A percentile compares a stretch with the other conserved stretches of the same genome.
Conservation (phyloP, 2,797 vertebrate species). For the Lacerta agilis region DNA sequence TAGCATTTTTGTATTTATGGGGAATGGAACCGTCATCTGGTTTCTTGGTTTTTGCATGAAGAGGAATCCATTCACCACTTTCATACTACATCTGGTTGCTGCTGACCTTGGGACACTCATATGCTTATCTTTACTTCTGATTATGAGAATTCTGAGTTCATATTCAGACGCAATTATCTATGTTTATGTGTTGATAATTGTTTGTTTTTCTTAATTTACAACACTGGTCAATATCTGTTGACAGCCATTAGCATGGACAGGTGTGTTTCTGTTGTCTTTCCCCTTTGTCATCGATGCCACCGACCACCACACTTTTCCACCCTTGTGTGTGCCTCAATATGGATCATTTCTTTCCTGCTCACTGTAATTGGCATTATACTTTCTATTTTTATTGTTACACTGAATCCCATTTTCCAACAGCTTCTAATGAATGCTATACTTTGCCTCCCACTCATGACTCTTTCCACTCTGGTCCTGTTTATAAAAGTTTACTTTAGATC, state of each 20-base stretch:
- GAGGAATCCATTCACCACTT: too few relatives aligned
- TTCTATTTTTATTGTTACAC: not conserved
- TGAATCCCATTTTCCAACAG: too few relatives aligned
- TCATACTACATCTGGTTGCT: too few relatives aligned
- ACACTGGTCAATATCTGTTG: not conserved
- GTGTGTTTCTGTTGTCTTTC: not conserved
- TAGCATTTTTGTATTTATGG: not conserved
- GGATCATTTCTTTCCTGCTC: not conserved
- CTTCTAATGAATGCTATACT: not conserved
- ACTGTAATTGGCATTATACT: not conserved
- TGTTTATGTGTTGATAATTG: too few relatives aligned
- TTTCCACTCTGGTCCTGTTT: not conserved
- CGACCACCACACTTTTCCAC: not conserved
- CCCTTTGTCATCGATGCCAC: not conserved
- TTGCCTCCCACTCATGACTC: not conserved
- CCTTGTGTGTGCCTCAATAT: not conserved
- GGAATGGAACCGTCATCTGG: not conserved
- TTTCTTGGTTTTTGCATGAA: not conserved
- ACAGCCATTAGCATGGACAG: not conserved
- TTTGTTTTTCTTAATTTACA: not conserved
- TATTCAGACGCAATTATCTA: too few relatives aligned
- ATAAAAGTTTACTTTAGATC: not conserved
- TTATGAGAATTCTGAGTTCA: not conserved
- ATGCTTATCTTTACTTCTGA: too few relatives aligned
- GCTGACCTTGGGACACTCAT: too few relatives aligned